These are phyloP conservation scores for Euzophera pinguis DNA, from an alignment of 2,888 invertebrate genomes.

Conservation along the genomic window DNA sequence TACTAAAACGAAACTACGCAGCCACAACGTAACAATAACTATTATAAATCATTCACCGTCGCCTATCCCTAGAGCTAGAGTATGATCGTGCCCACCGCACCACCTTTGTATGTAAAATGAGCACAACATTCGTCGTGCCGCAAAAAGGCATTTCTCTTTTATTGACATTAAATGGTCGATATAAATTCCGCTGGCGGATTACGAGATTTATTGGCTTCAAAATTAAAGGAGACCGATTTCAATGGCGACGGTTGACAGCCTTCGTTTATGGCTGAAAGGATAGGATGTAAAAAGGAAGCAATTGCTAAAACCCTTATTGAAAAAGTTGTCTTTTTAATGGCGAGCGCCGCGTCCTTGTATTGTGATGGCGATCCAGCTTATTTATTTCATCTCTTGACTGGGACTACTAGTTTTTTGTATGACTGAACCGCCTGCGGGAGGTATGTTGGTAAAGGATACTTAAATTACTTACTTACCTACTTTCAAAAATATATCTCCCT, in stretches of 20 bases:
- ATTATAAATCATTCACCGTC: slow-evolving; percentile 2
- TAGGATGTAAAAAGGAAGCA: slow-evolving; percentile 44
- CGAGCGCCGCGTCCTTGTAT: slow-evolving; percentile 4
- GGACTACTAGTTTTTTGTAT: slow-evolving; percentile 7
- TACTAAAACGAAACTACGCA: too few species aligned
- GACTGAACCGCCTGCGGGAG: not conserved
- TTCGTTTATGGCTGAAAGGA: slow-evolving; percentile 60
- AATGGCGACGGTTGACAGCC: slow-evolving; percentile 68
- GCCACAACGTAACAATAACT: not conserved
- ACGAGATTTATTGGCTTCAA: slow-evolving; percentile 76
- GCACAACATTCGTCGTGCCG: slow-evolving; percentile 47
- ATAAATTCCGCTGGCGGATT: slow-evolving; percentile 77
- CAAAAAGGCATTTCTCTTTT: slow-evolving; percentile 55
- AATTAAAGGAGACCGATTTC: slow-evolving; percentile 78
- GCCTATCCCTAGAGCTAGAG: not conserved
- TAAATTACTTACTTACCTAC: too few species aligned
- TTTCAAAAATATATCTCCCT: not conserved
- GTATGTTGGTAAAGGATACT: not conserved
- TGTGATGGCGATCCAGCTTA: slow-evolving; percentile 5
- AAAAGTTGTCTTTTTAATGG: slow-evolving; percentile 55
- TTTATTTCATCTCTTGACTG: slow-evolving; percentile 8
- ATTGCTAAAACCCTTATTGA: slow-evolving; percentile 47
- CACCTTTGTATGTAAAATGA: slow-evolving; percentile 73
- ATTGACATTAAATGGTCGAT: slow-evolving; percentile 76
- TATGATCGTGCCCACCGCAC: slow-evolving; percentile 44